A percentile compares a stretch with the other conserved stretches of the same genome.
These are phyloP conservation scores for Sebastiscus albofasciatus DNA, from an alignment of 2,797 vertebrate species.

Conservation along the genomic window DNA sequence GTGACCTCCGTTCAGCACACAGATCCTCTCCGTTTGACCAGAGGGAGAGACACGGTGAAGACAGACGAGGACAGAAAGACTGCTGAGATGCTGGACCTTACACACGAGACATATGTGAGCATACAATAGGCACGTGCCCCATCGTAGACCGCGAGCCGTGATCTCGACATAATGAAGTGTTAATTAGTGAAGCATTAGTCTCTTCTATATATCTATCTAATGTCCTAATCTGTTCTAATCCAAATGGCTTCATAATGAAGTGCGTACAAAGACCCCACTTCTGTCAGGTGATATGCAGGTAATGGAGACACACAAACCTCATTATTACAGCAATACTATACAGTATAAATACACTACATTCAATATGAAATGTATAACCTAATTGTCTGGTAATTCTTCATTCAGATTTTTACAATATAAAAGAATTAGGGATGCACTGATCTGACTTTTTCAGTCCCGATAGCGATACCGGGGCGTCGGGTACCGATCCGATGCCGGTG, in stretches of 20 bases:
- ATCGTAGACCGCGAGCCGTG: slow-evolving; percentile 28
- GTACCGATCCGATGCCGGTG: no score
- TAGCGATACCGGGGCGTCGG: no score
- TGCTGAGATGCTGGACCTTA: neutral
- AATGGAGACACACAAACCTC: slow-evolving; percentile 14
- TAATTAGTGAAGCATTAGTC: slow-evolving; percentile 67
- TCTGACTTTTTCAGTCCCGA: no score
- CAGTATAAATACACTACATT: neutral
- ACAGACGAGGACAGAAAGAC: slow-evolving; percentile 1
- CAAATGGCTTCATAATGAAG: slow-evolving; percentile 65
- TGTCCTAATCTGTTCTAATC: slow-evolving; percentile 66
- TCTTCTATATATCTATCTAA: slow-evolving; percentile 55
- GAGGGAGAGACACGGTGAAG: slow-evolving; percentile 15
- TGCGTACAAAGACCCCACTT: slow-evolving; percentile 38
- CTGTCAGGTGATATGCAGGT: slow-evolving; percentile 55
- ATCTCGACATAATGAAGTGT: slow-evolving; percentile 43
- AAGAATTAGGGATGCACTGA: neutral
- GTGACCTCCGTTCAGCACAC: slow-evolving; percentile 40
- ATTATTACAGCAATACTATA: slow-evolving; percentile 7
- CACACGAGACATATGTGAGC: neutral
- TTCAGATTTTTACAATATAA: neutral
- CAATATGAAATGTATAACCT: neutral
- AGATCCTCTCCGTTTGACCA: slow-evolving; percentile 50
- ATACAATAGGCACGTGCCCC: neutral
- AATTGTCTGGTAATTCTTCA: neutral